Base-by-base conservation (phyloP, 1,140 invertebrate species). In the Lutraria rhynchaena region DNA sequence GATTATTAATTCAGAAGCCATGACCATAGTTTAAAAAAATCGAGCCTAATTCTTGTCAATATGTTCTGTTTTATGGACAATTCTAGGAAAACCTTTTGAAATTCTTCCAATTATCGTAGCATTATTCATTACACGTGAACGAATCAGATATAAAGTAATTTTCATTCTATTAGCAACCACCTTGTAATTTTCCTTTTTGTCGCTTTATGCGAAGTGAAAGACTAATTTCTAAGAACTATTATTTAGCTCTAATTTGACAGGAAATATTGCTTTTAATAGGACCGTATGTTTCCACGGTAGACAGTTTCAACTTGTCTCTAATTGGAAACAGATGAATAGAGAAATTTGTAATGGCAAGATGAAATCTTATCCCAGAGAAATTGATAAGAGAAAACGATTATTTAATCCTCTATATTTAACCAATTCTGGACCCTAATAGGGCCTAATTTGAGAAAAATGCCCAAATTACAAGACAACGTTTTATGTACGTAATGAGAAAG, bases 171-270 rank as follows among this genome's bases (percentile, higher is more conserved):
- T 75, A 75, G n/a, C 22, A 19, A 31, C 31, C 11, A 41, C 49
- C 22, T 61, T 78, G 69, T 69, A 65, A 78, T 78, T 78, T 78
- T 67, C 61, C 46, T 60, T 69, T 78, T 51, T 37, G 49, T 33
- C 63, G 37, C 35, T 57, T 58, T 78, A 69, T 78, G 24, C 49
- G 75, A 53, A n/a, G 17, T 65, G 75, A 78, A 67, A 58, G 61
- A 22, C 49, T 69, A 78, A 78, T 78, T 67, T 67, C 63, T 67
- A 69, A 78, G 49, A 29, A 67, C 75, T 57, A 53, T 67, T 65
- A 78, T 78, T 78, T 67, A 22, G 33, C 5, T 33, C n/a, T 57
- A 78, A 78, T 78, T 78, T 78, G 75, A 69, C 75, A 78, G 75
- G 75, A 78, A 78, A 78, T 78, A 37, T 51, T 37, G 44, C 33